These are phyloP conservation scores for Diprion similis DNA, from an alignment of 1,140 invertebrate genomes.

Conservation along the genomic window DNA sequence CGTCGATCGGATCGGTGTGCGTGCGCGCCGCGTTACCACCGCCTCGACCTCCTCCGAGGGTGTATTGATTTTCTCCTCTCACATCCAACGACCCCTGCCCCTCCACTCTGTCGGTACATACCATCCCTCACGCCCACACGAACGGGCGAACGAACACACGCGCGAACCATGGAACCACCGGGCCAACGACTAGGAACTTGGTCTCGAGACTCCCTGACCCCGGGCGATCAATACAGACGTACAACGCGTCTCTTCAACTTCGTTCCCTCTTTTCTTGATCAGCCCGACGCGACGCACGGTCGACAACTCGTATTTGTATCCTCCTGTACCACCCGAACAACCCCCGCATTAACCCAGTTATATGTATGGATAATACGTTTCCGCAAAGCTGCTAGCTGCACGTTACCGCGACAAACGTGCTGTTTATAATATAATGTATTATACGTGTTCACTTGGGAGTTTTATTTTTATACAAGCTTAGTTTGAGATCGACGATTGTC, in stretches of 20 bases:
- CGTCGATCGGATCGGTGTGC: background rate
- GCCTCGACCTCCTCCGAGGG: conserved; percentile 27
- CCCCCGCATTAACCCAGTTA: background rate
- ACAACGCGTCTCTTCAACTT: background rate
- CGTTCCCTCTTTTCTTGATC: background rate
- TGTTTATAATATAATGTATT: too few relatives aligned
- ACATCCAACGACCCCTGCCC: conserved; percentile 6
- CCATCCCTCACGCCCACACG: too few relatives aligned
- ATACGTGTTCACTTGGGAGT: too few relatives aligned
- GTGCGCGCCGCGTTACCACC: background rate
- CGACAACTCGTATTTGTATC: background rate
- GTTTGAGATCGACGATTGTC: too few relatives aligned
- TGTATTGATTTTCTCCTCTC: conserved; percentile 43
- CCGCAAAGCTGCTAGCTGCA: too few relatives aligned
- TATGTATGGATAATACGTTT: too few relatives aligned
- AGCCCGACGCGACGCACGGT: background rate
- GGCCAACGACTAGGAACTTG: background rate
- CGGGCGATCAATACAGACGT: background rate
- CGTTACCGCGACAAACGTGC: too few relatives aligned
- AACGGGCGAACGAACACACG: too few relatives aligned
- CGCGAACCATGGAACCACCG: background rate
- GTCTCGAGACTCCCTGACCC: conserved; percentile 6
- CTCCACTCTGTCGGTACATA: background rate
- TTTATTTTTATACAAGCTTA: too few relatives aligned
- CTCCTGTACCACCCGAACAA: conserved; percentile 3